Percentiles rank a stretch among this genome's conserved stretches.
phyloP scores from a whole-genome alignment of 2,797 vertebrate genomes.

The Acanthopagrus latus region DNA sequence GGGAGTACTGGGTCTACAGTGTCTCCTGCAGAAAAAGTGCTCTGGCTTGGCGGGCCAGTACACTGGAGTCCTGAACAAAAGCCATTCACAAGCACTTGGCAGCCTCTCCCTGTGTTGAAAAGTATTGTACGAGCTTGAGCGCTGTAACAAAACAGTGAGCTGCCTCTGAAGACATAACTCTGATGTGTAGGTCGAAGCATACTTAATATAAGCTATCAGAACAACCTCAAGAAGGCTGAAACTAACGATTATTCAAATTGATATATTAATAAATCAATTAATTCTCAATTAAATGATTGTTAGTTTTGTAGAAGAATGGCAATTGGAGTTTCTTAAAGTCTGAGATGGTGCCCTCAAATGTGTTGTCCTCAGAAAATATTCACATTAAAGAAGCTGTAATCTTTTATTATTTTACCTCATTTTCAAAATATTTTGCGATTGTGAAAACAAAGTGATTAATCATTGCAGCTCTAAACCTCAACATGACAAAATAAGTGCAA shows the following conservation, averaged over 20 bases:
- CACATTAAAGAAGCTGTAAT: too few relatives aligned
- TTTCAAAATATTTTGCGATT: too few relatives aligned
- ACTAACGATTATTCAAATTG: too few relatives aligned
- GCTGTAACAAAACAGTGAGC: slow-evolving; percentile 45
- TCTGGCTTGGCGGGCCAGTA: slow-evolving; percentile 60
- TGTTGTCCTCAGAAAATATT: too few relatives aligned
- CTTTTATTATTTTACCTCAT: too few relatives aligned
- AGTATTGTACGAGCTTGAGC: slow-evolving; percentile 45
- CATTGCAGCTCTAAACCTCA: background rate
- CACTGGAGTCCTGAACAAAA: slow-evolving; percentile 74
- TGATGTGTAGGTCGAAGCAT: slow-evolving; percentile 28
- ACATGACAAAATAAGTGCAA: slow-evolving; percentile 13
- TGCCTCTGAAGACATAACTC: slow-evolving; percentile 35
- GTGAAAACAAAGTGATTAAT: too few relatives aligned
- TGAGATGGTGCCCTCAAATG: too few relatives aligned
- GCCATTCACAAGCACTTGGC: slow-evolving; percentile 74
- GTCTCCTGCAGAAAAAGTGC: slow-evolving; percentile 67
- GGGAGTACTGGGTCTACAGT: slow-evolving; percentile 64
- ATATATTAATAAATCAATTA: too few relatives aligned
- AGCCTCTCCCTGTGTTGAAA: slow-evolving; percentile 60
- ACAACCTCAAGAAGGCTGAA: slow-evolving; percentile 2
- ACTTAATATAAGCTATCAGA: slow-evolving; percentile 21
- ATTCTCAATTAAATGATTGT: too few relatives aligned
- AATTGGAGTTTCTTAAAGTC: too few relatives aligned
- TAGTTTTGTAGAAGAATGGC: too few relatives aligned